Base-by-base conservation (phyloP, 2,797 vertebrate species). In the Myripristis murdjan region DNA sequence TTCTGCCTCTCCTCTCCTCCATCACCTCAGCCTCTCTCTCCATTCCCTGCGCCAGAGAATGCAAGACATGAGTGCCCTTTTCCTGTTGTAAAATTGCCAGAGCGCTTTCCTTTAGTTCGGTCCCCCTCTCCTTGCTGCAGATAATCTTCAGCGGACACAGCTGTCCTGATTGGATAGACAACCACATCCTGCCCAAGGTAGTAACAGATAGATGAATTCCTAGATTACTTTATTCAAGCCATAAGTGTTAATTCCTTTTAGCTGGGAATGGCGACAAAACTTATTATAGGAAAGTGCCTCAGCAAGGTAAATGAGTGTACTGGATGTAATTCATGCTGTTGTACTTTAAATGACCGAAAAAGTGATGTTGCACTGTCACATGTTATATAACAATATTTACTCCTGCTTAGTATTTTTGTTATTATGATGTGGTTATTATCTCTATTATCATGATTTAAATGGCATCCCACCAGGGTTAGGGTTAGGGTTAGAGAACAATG, bases 121-220 rank as follows among this genome's bases (percentile, higher is more conserved):
- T 59, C 70, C 70, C 58, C 68, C 77, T 86, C 84, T 85, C 76
- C 64, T 86, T 81, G 77, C 73, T 57, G 58, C 69, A 86, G 81
- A 86, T 91, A 89, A 63, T 39, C 28, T 64, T 90, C 82, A 81
- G 77, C 70, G 79, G 82, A 88, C 84, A 86, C 89, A 90, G 87
- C 87, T 89, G 81, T 84, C 60, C 66, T 44, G 65, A 77, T 64
- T 75, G 79, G 62, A 84, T 53, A 75, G 83, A 83, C 44, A 47
- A 66, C 23, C 64, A 83, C 79, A 85, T 86, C 84, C 85, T 83
- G 68, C 73, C 67, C 74, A 75, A 83, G 78, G 87, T 69, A 84
- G 79, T 67, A 76, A 84, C 81, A 81, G 54, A 53, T 28, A 81
- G 76, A 91, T 90, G 57, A 82, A 79, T 84, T 48, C 68, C 57